Base-by-base conservation (phyloP, 2,888 invertebrate species). In the Tenodera sinensis region DNA sequence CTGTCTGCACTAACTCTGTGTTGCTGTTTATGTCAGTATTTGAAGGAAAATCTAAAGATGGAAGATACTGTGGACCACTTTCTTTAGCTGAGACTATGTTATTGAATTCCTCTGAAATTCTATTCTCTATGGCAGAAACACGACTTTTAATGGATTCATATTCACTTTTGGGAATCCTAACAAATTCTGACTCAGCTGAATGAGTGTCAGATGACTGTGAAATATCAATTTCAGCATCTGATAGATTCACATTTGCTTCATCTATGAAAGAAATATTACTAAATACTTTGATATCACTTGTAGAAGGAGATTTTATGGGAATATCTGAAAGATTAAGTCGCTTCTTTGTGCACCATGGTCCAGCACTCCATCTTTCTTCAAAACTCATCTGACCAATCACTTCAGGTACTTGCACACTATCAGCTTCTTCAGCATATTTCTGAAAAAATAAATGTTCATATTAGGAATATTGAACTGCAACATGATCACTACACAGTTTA, bases 71-170 rank as follows among this genome's bases (percentile, higher is more conserved):
- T 93, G 91, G 89, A 81, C 92, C 92, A 42, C 90, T 91, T 15
- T 92, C 91, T 87, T 92, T 92, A 82, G 91, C 91, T 85, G 92
- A 92, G 83, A 92, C 91, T 88, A 93, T 92, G 85, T 92, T 92
- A 9, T 93, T 95, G 90, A 96, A 95, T 92, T 96, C 96, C 92
- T 96, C 94, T 14, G 96, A 96, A 91, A 97, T 94, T 91, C 96
- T 94, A 85, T 95, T 95, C 92, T 97, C 97, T 89, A 97, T 96
- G 8, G 96, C 96, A 0, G 95, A 95, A 15, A 97, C 96, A 92
- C 97, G 94, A 92, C 95, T 96, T 92, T 97, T 96, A 85, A 97
- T 97, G 91, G 96, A 96, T 92, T 97, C 96, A 91, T 97, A 97
- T 93, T 97, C 97, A 89, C 94, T 95, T 93, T 96, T 96, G 4